Conservation (phyloP, 2,888 invertebrate genomes). For the Therioaphis trifolii region DNA sequence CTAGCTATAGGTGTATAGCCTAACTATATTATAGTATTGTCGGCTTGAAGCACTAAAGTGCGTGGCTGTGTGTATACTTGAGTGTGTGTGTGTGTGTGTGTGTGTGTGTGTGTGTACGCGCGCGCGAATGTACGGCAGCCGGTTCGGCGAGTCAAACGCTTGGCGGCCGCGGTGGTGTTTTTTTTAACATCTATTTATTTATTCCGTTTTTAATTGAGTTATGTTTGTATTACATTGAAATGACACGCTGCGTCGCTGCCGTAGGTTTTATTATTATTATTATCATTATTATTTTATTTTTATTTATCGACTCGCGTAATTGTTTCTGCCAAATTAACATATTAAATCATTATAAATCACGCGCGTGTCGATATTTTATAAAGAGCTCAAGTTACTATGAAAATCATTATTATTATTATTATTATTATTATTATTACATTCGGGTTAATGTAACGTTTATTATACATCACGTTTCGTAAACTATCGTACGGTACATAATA, state of each 20-base stretch:
- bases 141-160: conserved; percentile 37
- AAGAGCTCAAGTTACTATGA: too few relatives aligned
- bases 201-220: conserved; percentile 13
- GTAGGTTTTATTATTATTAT: not conserved
- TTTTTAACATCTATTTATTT: too few relatives aligned
- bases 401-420: too few relatives aligned
- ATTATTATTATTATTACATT: too few relatives aligned
- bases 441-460: too few relatives aligned
- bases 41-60: too few relatives aligned
- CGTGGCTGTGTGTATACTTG: too few relatives aligned
- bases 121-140: not conserved
- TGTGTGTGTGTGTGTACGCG: too few relatives aligned
- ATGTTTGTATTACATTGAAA: conserved; percentile 3
- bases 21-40: too few relatives aligned
- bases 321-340: conserved; percentile 35
- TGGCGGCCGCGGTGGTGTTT: not conserved
- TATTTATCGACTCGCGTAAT: conserved; percentile 1
- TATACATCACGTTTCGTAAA: not conserved
- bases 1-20: too few relatives aligned
- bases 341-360: conserved; percentile 14
- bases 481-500: not conserved
- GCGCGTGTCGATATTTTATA: not conserved
- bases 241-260: conserved; percentile 18
- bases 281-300: not conserved
- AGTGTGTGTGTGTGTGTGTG: too few relatives aligned